A percentile compares a stretch with the other conserved stretches of the same genome.
Evolutionary conservation across 1,140 invertebrate genomes (phyloP).

Genomic region (Antheraea pernyi): DNA sequence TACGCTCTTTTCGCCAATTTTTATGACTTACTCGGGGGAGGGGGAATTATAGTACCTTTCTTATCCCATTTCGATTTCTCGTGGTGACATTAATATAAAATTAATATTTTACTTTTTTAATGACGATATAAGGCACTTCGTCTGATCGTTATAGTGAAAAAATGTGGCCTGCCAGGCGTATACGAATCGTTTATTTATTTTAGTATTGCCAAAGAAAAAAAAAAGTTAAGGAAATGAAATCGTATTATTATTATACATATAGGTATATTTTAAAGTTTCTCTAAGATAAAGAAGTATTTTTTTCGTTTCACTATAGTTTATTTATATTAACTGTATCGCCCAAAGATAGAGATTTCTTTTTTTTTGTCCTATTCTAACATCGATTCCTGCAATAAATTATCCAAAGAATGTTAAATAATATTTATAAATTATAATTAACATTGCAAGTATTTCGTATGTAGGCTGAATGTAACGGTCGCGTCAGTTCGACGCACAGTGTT

Average conservation of each 20-base stretch:
- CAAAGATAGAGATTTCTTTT: neutral
- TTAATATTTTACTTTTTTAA: neutral
- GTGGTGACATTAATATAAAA: too few species aligned
- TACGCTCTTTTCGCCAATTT: neutral
- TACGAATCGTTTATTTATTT: conserved; percentile 9
- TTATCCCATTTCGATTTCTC: neutral
- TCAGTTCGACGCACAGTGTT: neutral
- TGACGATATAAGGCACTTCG: neutral
- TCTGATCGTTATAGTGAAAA: neutral
- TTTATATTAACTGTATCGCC: neutral
- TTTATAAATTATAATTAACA: neutral
- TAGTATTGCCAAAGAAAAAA: conserved; percentile 13
- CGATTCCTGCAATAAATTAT: conserved; percentile 3
- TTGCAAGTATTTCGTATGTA: neutral
- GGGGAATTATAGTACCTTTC: too few species aligned
- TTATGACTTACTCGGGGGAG: neutral
- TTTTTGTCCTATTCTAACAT: neutral
- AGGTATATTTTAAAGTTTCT: neutral
- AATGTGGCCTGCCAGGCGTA: conserved; percentile 11
- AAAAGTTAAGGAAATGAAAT: neutral
- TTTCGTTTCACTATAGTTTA: neutral
- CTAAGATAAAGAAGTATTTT: neutral
- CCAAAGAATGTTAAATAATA: neutral
- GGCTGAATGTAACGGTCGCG: neutral
- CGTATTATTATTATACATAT: neutral